Base-by-base conservation (phyloP, 2,797 vertebrate genomes). In the Poecilia gillii region DNA sequence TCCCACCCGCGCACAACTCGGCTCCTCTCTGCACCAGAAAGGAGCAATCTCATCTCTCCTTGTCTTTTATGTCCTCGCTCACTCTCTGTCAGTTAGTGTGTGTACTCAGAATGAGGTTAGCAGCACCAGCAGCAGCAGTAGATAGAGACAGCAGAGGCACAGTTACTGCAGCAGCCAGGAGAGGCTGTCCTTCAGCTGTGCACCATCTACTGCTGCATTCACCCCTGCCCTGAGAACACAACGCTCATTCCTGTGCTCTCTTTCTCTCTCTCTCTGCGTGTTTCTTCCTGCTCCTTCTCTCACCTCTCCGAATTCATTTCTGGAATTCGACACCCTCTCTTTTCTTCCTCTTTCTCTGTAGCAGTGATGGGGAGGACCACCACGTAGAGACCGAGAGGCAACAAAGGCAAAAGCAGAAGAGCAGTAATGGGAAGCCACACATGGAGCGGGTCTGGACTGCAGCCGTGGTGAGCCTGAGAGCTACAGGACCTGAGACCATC, bases 371-470 rank as follows among this genome's bases (percentile, higher is more conserved):
- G 96, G 96, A 95, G 94, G 96, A 96, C 96, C 97, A 99, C 95
- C 97, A 98, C 98, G 98, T 99, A 98, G 97, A 96, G 95, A 96
- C 95, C 90, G 90, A 94, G 93, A 91, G 90, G 89, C 96, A 96
- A 89, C 76, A 49, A 89, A 88, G 83, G 92, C 86, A 94, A 88
- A 87, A 91, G 88, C 90, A 89, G 87, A 91, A 91, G 70, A 94
- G 87, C 96, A 97, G 94, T 86, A 95, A 99, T 99, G 98, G 98
- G 94, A 96, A 95, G 91, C 93, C 82, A 95, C 97, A 96, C 96
- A 97, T 97, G 97, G 97, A 98, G 96, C 90, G 95, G 95, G 93
- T 95, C 96, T 92, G 97, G 96, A 96, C 97, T 96, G 94, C 97
- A 98, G 95, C 97, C 97, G 94, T 98, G 96, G 93, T 98, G 97